These are phyloP conservation scores for Hyla sarda DNA, from an alignment of 2,113 vertebrate species.

Conservation along the genomic window DNA sequence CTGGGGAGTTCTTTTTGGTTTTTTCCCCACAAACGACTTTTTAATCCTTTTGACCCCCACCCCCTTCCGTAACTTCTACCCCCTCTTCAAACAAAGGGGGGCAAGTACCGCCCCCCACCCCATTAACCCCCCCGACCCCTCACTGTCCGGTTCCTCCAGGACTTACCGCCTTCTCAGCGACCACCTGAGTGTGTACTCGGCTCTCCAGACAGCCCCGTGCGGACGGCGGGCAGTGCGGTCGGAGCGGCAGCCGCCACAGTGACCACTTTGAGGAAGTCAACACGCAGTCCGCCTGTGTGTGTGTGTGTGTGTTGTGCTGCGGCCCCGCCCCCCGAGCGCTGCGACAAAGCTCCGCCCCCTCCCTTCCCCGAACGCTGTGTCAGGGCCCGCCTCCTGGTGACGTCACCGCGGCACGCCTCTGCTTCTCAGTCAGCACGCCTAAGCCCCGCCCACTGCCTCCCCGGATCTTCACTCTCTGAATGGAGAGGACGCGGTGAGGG, in stretches of 20 bases:
- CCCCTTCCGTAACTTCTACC: conserved; percentile 7
- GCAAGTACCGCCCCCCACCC: neutral
- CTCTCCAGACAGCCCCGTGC: neutral
- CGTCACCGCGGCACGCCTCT: neutral
- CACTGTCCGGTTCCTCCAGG: neutral
- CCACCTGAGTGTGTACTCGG: neutral
- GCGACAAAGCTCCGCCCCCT: neutral
- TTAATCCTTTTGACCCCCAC: neutral
- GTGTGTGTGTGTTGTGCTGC: neutral
- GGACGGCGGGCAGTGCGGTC: conserved; percentile 13
- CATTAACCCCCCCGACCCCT: neutral
- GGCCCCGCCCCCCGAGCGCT: conserved; percentile 15
- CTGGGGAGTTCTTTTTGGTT: neutral
- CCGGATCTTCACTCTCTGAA: neutral
- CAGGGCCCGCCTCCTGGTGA: neutral
- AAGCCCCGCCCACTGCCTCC: neutral
- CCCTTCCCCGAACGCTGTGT: too few relatives aligned
- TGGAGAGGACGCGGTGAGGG: neutral
- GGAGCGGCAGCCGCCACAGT: conserved; percentile 24
- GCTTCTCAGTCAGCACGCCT: too few relatives aligned
- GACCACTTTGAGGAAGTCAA: conserved; percentile 52
- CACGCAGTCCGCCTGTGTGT: too few relatives aligned
- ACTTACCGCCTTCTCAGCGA: conserved; percentile 3
- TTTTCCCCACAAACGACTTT: neutral
- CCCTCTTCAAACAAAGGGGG: neutral